A percentile compares a stretch with the other conserved stretches of the same genome.
Conservation (phyloP, 2,797 vertebrate species). For the Petrocephalus sullivani region DNA sequence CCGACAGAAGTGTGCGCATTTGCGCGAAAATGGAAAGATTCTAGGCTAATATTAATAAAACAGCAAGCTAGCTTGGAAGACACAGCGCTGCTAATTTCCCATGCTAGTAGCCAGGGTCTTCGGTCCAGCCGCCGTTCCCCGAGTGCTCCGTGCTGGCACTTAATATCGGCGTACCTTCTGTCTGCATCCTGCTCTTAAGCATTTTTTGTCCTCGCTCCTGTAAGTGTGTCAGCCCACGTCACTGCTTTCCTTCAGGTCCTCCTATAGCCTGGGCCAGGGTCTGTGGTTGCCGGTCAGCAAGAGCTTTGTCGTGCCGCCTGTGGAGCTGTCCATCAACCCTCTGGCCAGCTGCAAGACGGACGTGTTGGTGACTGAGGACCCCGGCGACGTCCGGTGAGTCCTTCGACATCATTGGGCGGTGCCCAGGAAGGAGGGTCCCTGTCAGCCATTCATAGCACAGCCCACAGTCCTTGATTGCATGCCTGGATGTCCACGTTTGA, state of each 20-base stretch:
- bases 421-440: background rate
- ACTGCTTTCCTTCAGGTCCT: slow-evolving; percentile 69
- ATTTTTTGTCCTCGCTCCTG: background rate
- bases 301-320: slow-evolving; percentile 93
- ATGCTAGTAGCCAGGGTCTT: background rate
- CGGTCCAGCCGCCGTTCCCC: background rate
- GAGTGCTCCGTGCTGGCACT: background rate
- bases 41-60: background rate
- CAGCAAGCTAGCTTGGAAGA: background rate
- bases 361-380: slow-evolving; percentile 92
- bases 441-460: background rate
- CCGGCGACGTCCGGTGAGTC: slow-evolving; percentile 92
- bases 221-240: background rate
- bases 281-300: slow-evolving; percentile 98
- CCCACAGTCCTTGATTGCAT: background rate
- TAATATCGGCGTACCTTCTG: background rate
- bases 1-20: background rate
- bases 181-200: background rate
- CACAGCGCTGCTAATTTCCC: background rate
- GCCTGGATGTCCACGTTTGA: background rate
- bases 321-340: slow-evolving; percentile 96
- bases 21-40: background rate
- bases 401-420: background rate
- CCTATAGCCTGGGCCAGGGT: slow-evolving; percentile 94
- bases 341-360: slow-evolving; percentile 98